A percentile compares a stretch with the other conserved stretches of the same genome.
Evolutionary conservation across 2,888 invertebrate species (phyloP).

Genomic region (Orthosia cruda): DNA sequence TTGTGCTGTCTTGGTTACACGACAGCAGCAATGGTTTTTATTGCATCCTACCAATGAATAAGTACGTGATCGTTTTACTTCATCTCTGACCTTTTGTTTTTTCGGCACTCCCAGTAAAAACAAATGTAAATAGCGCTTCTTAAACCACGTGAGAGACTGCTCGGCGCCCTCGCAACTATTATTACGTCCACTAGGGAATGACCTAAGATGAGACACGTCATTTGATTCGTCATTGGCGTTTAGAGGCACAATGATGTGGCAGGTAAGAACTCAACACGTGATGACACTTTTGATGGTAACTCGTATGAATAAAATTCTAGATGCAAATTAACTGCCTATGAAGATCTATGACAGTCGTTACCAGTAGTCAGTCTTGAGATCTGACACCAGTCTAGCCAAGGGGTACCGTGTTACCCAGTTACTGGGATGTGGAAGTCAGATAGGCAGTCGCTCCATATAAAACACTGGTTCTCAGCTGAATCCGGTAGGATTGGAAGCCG

Average conservation of each 20-base stretch:
- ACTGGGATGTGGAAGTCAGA: no score
- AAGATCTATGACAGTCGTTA: no score
- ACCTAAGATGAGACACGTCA: slow-evolving; percentile 27
- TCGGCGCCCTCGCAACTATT: slow-evolving; percentile 47
- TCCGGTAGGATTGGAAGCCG: no score
- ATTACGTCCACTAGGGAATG: slow-evolving; percentile 28
- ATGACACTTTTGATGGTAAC: background rate
- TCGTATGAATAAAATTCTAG: no score
- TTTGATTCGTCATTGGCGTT: slow-evolving; percentile 23
- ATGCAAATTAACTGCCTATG: no score
- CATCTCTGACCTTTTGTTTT: slow-evolving; percentile 49
- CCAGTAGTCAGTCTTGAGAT: no score
- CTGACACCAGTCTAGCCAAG: no score
- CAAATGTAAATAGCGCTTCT: slow-evolving; percentile 34
- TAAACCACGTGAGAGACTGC: slow-evolving; percentile 45
- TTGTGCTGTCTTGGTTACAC: slow-evolving; percentile 38
- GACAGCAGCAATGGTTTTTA: slow-evolving; percentile 43
- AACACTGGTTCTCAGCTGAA: no score
- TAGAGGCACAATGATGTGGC: slow-evolving; percentile 7
- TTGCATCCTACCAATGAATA: slow-evolving; percentile 34
- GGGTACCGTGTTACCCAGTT: no score
- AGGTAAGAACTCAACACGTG: background rate
- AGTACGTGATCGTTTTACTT: slow-evolving; percentile 49
- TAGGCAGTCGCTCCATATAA: no score
- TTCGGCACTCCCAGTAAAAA: slow-evolving; percentile 14